phyloP scores from a whole-genome alignment of 2,797 vertebrate species.

The Schizopygopsis malacanthus region DNA sequence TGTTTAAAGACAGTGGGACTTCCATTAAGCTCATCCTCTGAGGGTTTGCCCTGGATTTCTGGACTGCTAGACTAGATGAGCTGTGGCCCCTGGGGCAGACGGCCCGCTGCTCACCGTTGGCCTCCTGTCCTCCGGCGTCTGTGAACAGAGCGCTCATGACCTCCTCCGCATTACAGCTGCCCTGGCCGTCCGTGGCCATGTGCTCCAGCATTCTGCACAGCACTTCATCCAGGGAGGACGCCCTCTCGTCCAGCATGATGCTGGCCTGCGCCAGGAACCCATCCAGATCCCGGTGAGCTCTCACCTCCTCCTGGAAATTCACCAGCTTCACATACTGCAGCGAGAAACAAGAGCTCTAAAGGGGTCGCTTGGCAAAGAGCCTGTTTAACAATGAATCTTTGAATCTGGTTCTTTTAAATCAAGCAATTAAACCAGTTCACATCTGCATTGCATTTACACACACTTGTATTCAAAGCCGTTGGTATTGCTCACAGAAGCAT shows the following conservation, averaged over 20 bases:
- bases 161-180: slow-evolving; percentile 81
- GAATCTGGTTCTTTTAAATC: neutral
- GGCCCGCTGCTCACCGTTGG: slow-evolving; percentile 76
- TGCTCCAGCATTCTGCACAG: slow-evolving; percentile 85
- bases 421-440: neutral
- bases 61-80: neutral
- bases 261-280: slow-evolving; percentile 87
- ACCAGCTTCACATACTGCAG: slow-evolving; percentile 88
- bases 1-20: slow-evolving; percentile 33
- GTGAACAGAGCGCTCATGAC: slow-evolving; percentile 92
- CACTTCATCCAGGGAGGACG: slow-evolving; percentile 87
- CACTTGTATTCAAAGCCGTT: neutral
- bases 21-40: slow-evolving; percentile 27
- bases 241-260: slow-evolving; percentile 89
- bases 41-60: slow-evolving; percentile 27
- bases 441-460: neutral
- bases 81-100: neutral
- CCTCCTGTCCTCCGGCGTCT: slow-evolving; percentile 83
- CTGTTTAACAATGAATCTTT: neutral
- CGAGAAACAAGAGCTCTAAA: neutral
- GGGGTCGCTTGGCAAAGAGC: neutral
- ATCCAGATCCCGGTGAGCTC: slow-evolving; percentile 88
- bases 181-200: slow-evolving; percentile 78
- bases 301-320: slow-evolving; percentile 92
- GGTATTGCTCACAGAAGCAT: neutral